Percentiles rank a stretch among this genome's conserved stretches.
These are phyloP conservation scores for Drosophila pullipes DNA, from an alignment of 2,888 invertebrate genomes.

Conservation along the genomic window DNA sequence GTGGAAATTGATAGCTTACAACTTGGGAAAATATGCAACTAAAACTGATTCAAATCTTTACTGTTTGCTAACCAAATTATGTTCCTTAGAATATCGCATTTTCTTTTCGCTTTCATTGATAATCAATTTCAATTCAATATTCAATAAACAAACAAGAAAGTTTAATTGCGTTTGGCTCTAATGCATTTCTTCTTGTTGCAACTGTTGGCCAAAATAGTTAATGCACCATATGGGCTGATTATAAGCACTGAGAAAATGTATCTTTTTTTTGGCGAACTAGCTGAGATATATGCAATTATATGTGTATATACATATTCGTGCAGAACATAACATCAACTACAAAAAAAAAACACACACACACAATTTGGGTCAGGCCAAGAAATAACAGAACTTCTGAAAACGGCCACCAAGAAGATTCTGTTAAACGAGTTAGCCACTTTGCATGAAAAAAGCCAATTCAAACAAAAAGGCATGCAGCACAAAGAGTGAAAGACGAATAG, in stretches of 20 bases:
- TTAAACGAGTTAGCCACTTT: conserved; percentile 79
- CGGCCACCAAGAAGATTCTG: conserved; percentile 44
- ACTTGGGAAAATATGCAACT: neutral
- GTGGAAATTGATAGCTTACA: neutral
- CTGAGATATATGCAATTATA: neutral
- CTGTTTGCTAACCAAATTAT: neutral
- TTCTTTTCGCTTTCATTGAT: neutral
- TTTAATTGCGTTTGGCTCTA: neutral
- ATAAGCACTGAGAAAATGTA: neutral
- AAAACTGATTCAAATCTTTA: neutral
- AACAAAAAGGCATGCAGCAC: conserved; percentile 54
- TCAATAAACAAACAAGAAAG: neutral
- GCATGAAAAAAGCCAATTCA: conserved; percentile 68
- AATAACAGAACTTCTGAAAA: conserved; percentile 71
- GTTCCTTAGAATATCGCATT: neutral
- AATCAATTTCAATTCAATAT: neutral
- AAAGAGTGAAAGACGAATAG: conserved; percentile 8
- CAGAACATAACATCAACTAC: conserved; percentile 9
- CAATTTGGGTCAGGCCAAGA: conserved; percentile 73
- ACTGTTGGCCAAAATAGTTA: neutral
- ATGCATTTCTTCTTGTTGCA: neutral
- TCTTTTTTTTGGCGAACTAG: conserved; percentile 1
- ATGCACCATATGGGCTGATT: conserved; percentile 11
- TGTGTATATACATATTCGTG: neutral
- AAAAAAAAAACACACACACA: neutral